Evolutionary conservation across 1,140 invertebrate species (phyloP).

Genomic region (Cydia fagiglandana): DNA sequence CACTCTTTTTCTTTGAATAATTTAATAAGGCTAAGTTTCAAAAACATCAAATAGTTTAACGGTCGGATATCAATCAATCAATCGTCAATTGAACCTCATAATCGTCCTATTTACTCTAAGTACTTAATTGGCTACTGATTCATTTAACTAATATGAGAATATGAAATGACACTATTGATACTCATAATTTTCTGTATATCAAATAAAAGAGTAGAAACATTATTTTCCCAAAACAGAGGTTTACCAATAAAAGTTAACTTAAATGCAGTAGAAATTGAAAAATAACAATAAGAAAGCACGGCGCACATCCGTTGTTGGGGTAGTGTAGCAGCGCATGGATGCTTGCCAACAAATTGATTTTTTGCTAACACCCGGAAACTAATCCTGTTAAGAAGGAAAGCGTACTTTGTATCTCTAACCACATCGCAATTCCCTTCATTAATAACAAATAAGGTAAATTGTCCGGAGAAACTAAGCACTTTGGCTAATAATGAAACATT

Average conservation of each 20-base stretch:
- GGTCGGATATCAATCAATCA: too few relatives aligned
- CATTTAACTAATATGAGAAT: too few relatives aligned
- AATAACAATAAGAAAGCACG: constrained; percentile 1
- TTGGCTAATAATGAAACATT: constrained; percentile 11
- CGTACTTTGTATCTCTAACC: constrained; percentile 20
- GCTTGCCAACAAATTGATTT: constrained; percentile 44
- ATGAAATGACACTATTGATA: too few relatives aligned
- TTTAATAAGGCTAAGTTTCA: too few relatives aligned
- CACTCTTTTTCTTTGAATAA: too few relatives aligned
- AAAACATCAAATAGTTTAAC: too few relatives aligned
- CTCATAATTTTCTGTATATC: too few relatives aligned
- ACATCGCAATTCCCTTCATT: constrained; percentile 30
- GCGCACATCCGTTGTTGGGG: not conserved
- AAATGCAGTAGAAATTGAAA: not conserved
- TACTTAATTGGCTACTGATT: too few relatives aligned
- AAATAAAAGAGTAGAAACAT: not conserved
- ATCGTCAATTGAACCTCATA: too few relatives aligned
- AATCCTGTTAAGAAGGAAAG: constrained; percentile 34
- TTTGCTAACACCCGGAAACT: constrained; percentile 38
- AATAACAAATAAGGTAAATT: constrained; percentile 20
- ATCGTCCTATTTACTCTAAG: too few relatives aligned
- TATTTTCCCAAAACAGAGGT: not conserved
- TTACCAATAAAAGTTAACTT: not conserved
- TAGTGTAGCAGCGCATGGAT: constrained; percentile 27
- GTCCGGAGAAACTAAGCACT: not conserved